Conservation (phyloP, 2,113 vertebrate species). For the Lophotis ruficrista region DNA sequence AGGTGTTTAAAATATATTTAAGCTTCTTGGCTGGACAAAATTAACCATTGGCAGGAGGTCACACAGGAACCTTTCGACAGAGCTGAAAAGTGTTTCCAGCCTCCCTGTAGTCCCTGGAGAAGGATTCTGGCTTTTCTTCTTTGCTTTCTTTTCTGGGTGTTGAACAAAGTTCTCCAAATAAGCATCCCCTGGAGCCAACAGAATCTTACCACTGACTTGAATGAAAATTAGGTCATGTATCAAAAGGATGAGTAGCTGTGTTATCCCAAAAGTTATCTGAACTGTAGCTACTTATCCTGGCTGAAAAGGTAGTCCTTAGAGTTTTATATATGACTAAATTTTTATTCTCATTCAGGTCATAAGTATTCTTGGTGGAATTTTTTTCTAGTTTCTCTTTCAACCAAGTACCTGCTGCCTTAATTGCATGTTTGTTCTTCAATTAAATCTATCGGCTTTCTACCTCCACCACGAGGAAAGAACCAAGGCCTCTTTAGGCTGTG, state of each 20-base stretch:
- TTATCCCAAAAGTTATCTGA: background rate
- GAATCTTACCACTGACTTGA: background rate
- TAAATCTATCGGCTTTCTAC: background rate
- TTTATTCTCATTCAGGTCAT: background rate
- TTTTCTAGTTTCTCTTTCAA: background rate
- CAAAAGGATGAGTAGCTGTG: background rate
- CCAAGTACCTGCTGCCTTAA: background rate
- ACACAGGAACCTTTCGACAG: background rate
- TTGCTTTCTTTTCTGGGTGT: background rate
- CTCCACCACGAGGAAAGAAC: background rate
- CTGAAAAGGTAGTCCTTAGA: background rate
- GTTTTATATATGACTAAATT: background rate
- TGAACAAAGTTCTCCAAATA: background rate
- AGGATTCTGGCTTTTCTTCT: background rate
- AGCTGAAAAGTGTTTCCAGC: background rate
- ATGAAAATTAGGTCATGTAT: background rate
- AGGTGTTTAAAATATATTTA: slow-evolving; percentile 30
- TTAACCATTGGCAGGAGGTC: slow-evolving; percentile 19
- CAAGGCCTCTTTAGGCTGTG: background rate
- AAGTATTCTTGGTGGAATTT: background rate
- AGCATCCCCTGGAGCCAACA: background rate
- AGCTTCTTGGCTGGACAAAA: slow-evolving; percentile 10
- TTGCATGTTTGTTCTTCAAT: rapidly evolving
- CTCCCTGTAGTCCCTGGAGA: background rate
- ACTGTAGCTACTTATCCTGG: background rate